A percentile compares a stretch with the other conserved stretches of the same genome.
phyloP scores from a whole-genome alignment of 2,797 vertebrate species.

The Coccyzus lansbergi region DNA sequence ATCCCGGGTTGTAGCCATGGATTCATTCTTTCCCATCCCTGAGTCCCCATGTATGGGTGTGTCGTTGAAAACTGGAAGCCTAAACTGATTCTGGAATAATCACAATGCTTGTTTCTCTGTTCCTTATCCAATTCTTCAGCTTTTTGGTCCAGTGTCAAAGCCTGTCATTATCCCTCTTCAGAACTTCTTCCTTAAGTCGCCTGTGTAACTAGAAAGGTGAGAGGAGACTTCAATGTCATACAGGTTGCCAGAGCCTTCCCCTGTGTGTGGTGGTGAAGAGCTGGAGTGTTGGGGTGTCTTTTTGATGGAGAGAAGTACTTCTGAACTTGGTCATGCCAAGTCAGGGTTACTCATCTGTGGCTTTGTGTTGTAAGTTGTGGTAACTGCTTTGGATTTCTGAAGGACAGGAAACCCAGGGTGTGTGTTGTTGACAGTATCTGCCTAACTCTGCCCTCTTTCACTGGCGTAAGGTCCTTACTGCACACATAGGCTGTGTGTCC shows the following conservation, averaged over 20 bases:
- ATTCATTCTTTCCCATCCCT: not conserved
- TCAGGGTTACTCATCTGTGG: not conserved
- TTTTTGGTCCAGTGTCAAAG: not conserved
- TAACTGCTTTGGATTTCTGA: not conserved
- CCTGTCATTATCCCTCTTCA: not conserved
- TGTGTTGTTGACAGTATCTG: conserved; percentile 6
- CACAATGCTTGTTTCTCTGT: not conserved
- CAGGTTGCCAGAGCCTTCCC: not conserved
- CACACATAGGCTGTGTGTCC: not conserved
- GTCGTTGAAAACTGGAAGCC: not conserved
- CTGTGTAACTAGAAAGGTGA: not conserved
- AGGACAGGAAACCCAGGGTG: conserved; percentile 4
- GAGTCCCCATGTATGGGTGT: accelerated
- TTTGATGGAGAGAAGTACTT: not conserved
- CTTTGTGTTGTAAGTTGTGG: not conserved
- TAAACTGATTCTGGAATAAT: not conserved
- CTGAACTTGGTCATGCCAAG: not conserved
- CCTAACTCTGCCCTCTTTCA: not conserved
- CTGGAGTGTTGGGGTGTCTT: not conserved
- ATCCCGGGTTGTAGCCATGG: not conserved
- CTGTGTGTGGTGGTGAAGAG: not conserved
- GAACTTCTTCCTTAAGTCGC: not conserved
- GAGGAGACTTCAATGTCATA: not conserved
- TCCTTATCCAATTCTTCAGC: not conserved
- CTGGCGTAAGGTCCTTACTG: not conserved